Conservation (phyloP, 2,113 vertebrate species). For the Daboia siamensis region DNA sequence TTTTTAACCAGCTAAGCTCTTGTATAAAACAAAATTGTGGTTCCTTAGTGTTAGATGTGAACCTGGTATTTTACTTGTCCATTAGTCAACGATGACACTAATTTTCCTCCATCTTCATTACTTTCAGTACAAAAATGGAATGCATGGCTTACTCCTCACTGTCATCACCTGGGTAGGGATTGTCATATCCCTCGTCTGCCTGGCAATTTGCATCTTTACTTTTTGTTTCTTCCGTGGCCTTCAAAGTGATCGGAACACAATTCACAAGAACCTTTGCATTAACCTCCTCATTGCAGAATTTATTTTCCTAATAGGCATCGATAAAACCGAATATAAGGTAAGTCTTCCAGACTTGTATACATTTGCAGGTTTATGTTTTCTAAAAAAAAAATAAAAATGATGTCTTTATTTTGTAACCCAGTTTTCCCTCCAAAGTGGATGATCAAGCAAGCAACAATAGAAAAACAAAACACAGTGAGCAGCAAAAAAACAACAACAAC, state of each 20-base stretch:
- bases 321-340: constrained; percentile 93
- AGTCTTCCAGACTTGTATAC: constrained; percentile 54
- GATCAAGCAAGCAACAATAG: background rate
- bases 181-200: constrained; percentile 93
- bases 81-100: constrained; percentile 51
- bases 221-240: constrained; percentile 99
- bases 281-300: constrained; percentile 98
- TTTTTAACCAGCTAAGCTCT: constrained; percentile 34
- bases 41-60: constrained; percentile 46
- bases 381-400: background rate
- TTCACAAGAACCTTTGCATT: constrained; percentile 99
- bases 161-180: constrained; percentile 97
- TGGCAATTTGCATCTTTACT: constrained; percentile 96
- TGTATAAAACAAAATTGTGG: constrained; percentile 37
- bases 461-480: background rate
- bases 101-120: constrained; percentile 57
- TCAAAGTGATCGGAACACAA: constrained; percentile 97
- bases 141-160: constrained; percentile 86
- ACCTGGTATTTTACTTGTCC: constrained; percentile 47
- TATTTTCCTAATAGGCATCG: constrained; percentile 96
- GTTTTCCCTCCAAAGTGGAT: constrained; percentile 34
- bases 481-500: background rate
- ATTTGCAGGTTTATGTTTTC: constrained; percentile 24
- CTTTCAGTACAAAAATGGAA: constrained; percentile 79
- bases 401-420: background rate